Percentiles rank a stretch among this genome's conserved stretches.
Evolutionary conservation across 2,888 invertebrate species (phyloP).

Genomic region (Euclidia mi): DNA sequence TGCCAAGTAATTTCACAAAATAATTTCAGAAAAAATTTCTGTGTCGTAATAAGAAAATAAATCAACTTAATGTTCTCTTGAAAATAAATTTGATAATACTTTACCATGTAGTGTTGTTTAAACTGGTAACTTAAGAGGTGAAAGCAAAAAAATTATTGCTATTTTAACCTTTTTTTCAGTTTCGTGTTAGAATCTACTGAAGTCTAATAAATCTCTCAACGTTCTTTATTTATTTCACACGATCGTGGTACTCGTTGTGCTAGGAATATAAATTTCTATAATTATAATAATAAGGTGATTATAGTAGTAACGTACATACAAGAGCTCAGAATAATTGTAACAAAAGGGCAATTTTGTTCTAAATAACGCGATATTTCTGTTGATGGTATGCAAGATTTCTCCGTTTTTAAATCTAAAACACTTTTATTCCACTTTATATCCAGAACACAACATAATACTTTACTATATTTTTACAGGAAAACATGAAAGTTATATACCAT

Average conservation of each 20-base stretch:
- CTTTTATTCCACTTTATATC: no score
- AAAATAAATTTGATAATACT: not conserved
- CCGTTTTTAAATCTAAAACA: no score
- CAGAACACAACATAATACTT: no score
- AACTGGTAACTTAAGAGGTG: constrained; percentile 6
- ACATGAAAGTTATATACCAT: no score
- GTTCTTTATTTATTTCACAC: constrained; percentile 12
- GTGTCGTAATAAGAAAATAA: not conserved
- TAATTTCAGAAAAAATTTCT: not conserved
- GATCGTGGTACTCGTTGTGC: not conserved
- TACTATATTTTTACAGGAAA: no score
- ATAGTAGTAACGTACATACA: not conserved
- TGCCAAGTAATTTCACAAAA: constrained; percentile 2
- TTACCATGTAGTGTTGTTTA: not conserved
- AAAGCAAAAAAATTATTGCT: constrained; percentile 12
- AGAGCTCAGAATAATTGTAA: not conserved
- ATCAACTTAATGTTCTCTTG: not conserved
- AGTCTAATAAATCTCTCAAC: constrained; percentile 2
- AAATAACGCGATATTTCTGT: no score
- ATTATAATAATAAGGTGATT: constrained; percentile 1
- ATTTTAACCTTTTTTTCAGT: constrained; percentile 1
- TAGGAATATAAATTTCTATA: constrained; percentile 2
- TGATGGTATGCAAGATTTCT: no score
- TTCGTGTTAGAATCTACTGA: not conserved
- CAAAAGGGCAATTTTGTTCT: not conserved